Percentiles rank a stretch among this genome's conserved stretches.
phyloP scores from a whole-genome alignment of 2,888 invertebrate species.

The Rutpela maculata region DNA sequence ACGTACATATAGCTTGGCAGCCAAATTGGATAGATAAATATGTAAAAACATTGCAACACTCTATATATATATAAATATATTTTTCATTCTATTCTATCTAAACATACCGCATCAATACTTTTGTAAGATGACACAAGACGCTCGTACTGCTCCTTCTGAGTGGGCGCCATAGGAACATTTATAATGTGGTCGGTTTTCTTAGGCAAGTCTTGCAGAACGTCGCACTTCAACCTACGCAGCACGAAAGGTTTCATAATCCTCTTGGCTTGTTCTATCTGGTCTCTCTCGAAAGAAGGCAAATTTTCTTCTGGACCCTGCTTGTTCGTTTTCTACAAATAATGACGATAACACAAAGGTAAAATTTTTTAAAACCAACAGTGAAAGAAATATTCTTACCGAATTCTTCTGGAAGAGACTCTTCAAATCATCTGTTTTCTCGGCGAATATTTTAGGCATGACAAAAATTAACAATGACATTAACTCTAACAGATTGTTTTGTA shows the following conservation, averaged over 20 bases:
- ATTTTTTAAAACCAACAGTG: conserved; percentile 17
- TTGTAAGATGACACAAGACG: conserved; percentile 83
- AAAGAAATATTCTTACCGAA: conserved; percentile 73
- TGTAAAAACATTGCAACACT: too few species aligned
- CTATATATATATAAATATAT: too few species aligned
- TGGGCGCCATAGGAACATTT: conserved; percentile 81
- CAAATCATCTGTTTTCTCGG: conserved; percentile 89
- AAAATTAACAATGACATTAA: conserved; percentile 96
- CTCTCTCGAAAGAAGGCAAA: conserved; percentile 88
- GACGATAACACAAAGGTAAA: background rate
- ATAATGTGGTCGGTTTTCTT: conserved; percentile 85
- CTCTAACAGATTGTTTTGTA: conserved; percentile 97
- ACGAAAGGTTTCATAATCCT: conserved; percentile 97
- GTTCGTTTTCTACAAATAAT: conserved; percentile 54
- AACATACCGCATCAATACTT: conserved; percentile 72
- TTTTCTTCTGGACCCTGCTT: conserved; percentile 75
- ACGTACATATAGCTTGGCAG: too few species aligned
- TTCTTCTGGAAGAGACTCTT: conserved; percentile 91
- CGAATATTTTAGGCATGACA: conserved; percentile 97
- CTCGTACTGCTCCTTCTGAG: conserved; percentile 86
- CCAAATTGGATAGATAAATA: too few species aligned
- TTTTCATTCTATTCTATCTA: too few species aligned
- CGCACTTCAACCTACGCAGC: conserved; percentile 89
- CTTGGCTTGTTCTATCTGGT: conserved; percentile 94
- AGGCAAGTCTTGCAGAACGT: conserved; percentile 91